Evolutionary conservation across 2,113 vertebrate species (phyloP), one percentile per base, ranked within the genome.

Genomic region (Osmerus eperlanus): DNA sequence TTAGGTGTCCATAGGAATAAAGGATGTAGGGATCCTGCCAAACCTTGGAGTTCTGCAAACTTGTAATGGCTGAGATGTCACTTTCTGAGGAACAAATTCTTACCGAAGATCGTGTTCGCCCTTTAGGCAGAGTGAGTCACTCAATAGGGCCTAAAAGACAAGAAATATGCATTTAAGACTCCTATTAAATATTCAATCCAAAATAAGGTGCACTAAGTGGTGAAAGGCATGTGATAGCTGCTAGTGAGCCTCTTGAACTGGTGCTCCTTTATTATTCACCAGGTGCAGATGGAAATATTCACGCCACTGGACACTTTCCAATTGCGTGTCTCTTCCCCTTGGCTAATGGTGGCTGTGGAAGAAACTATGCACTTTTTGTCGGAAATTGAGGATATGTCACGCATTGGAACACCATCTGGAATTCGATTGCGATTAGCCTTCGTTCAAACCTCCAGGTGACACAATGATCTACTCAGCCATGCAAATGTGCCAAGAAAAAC

Each of bases 251-350:
- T 85, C 82, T 83, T 81, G 79, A 83, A 71, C 71, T 78, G 79
- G 76, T 84, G 78, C 85, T 78, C 47, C 71, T 90, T 80, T 84
- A 86, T 91, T 86, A 89, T 90, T 90, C 83, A 90, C 80, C 82
- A 85, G 84, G 81, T 86, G 81, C 82, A 87, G 78, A 87, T 83
- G 86, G 81, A 86, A 89, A 86, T 89, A 85, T 88, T 86, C 80
- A 85, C 80, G 80, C 85, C 70, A 72, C 70, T 82, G 88, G 88
- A 88, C 85, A 81, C 80, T 84, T 83, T 77, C 76, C 81, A 78
- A 85, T 83, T 81, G 81, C 68, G 55, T 32, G 18, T 72, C 36
- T 64, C 58, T 15, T 60, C 68, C 52, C 68, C 14, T 15, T 36
- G 28, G 72, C 75, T 88, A 89, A 87, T 90, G 86, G 85, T 85